Evolutionary conservation across 1,140 invertebrate genomes (phyloP), one percentile per base, ranked within the genome.

Genomic region (Arctopsyche grandis): DNA sequence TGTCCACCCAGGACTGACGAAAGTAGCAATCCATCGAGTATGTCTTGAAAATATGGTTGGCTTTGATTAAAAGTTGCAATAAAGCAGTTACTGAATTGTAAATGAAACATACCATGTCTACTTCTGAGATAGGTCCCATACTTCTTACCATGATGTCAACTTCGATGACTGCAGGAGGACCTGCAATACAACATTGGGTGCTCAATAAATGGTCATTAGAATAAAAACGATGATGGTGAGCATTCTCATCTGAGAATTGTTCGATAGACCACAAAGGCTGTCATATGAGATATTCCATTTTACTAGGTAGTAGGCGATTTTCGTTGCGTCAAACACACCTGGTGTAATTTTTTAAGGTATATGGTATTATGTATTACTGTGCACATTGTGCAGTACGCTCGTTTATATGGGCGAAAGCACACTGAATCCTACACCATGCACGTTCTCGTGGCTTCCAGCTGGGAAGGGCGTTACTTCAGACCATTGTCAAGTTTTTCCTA

Each of bases 11-110:
- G 1, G 91, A 91, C 83, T 94, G 93, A 0, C 90, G 88, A 85
- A 96, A 95, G 85, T 96, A 96, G 84, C 94, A 94, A 85, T 97
- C 95, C 93, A 97, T 96, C 16, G 94, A 95, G 85, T 96, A 97
- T 1, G 93, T 94, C 95, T 96, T 85, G 14, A 88, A 87, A 69
- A 24, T 3, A 69, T 69, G 16, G 21, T 16, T 22, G 16, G 12
- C 10, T 1, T 58, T 58, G 14, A 58, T 1, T n/a, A n/a, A 58
- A 58, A 58, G 1, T 58, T 4, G 29, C 5, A 4, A 58, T 4
- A 58, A n/a, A 58, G 1, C 52, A 58, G 21, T 16, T 16, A 21
- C 52, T 58, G 10, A 16, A 21, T n/a, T 46, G 46, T 44, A 44
- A 69, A 21, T 4, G 4, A 52, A 60, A 21, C 21, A 90, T 89